Evolutionary conservation across 2,888 invertebrate species (phyloP).

Genomic region (Melangyna quadrimaculata): DNA sequence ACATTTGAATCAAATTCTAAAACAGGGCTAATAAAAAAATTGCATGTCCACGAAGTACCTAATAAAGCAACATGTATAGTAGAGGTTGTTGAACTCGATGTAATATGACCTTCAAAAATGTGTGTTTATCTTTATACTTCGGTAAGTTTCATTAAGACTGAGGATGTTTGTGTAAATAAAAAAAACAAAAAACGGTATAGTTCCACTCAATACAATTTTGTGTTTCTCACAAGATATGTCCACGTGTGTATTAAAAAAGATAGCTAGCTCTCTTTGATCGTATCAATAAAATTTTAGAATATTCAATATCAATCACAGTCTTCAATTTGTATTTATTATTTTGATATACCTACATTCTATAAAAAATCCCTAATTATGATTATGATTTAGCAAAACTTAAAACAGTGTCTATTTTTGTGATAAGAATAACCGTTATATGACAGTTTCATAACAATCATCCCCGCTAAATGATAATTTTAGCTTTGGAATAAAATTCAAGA

Average conservation of each 20-base stretch:
- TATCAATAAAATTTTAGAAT: not conserved
- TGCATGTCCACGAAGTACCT: no score
- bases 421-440: conserved; percentile 11
- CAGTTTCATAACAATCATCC: conserved; percentile 16
- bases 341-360: not conserved
- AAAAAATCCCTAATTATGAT: not conserved
- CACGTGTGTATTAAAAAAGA: not conserved
- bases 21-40: no score
- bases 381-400: not conserved
- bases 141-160: no score
- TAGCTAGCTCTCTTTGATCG: not conserved
- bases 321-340: not conserved
- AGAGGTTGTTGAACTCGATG: no score
- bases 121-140: no score
- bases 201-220: no score
- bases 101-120: no score
- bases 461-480: not conserved
- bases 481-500: not conserved
- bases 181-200: not conserved
- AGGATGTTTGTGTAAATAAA: not conserved
- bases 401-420: not conserved
- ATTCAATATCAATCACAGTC: not conserved
- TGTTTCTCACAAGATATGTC: no score
- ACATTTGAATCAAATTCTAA: no score
- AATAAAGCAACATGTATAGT: no score